These are phyloP conservation scores for Paracanthobrama guichenoti DNA, from an alignment of 2,113 vertebrate genomes.

Conservation along the genomic window DNA sequence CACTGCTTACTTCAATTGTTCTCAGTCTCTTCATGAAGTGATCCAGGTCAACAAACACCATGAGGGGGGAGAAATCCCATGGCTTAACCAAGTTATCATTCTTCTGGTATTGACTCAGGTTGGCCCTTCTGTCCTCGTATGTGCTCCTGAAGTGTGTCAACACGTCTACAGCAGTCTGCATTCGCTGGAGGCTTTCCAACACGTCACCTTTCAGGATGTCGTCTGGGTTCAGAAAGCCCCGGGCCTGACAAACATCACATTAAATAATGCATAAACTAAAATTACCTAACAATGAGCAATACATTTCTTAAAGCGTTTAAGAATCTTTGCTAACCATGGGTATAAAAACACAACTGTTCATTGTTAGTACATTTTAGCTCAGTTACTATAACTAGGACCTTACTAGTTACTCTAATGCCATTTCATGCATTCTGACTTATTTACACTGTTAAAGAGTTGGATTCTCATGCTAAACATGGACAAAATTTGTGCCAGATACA, in stretches of 20 bases:
- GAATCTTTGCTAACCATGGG: too few species aligned
- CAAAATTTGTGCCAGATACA: too few species aligned
- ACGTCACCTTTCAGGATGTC: conserved; percentile 87
- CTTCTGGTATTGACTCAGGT: conserved; percentile 75
- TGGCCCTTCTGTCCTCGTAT: conserved; percentile 75
- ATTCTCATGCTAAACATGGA: too few species aligned
- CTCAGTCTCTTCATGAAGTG: conserved; percentile 77
- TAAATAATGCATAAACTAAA: too few species aligned
- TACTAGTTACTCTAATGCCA: too few species aligned
- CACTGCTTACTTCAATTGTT: conserved; percentile 76
- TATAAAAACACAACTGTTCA: too few species aligned
- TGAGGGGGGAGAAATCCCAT: conserved; percentile 80
- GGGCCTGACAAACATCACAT: conserved; percentile 72
- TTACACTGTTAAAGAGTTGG: too few species aligned
- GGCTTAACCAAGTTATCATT: conserved; percentile 68
- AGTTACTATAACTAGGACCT: too few species aligned
- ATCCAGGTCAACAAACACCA: conserved; percentile 83
- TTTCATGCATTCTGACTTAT: too few species aligned
- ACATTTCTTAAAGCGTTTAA: too few species aligned
- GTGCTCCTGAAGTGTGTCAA: conserved; percentile 76
- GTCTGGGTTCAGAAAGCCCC: conserved; percentile 78
- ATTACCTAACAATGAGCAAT: too few species aligned
- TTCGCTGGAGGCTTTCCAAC: conserved; percentile 80
- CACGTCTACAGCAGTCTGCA: conserved; percentile 73
- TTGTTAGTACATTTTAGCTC: too few species aligned